Evolutionary conservation across 2,888 invertebrate genomes (phyloP).

Genomic region (Tipula vernalis): DNA sequence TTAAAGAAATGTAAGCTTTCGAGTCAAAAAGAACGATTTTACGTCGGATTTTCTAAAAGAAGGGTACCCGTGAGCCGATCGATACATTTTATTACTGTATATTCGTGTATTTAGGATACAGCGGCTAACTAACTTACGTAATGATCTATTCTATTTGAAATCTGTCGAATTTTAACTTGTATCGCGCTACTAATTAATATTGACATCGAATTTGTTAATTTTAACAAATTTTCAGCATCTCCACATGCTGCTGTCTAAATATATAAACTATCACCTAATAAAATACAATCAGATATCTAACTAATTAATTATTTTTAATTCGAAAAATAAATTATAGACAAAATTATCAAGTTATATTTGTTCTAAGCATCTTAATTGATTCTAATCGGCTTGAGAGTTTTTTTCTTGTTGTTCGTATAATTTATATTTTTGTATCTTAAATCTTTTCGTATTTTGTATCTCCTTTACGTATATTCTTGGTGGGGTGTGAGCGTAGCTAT

Average conservation of each 20-base stretch:
- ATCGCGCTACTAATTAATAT: too few species aligned
- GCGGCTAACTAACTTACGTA: too few species aligned
- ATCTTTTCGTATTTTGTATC: not conserved
- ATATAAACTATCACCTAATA: not conserved
- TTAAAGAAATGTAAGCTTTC: too few species aligned
- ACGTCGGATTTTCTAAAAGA: too few species aligned
- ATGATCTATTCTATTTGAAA: too few species aligned
- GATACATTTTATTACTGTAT: too few species aligned
- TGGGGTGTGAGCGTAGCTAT: not conserved
- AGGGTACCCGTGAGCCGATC: too few species aligned
- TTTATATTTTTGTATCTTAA: not conserved
- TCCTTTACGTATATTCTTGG: not conserved
- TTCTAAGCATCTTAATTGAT: not conserved
- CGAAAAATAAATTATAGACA: not conserved
- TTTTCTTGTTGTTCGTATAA: not conserved
- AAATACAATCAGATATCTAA: not conserved
- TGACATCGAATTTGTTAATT: too few species aligned
- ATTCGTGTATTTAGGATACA: too few species aligned
- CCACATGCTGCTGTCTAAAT: not conserved
- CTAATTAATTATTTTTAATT: not conserved
- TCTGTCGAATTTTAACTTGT: too few species aligned
- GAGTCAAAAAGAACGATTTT: too few species aligned
- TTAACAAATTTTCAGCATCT: too few species aligned
- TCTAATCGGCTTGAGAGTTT: not conserved
- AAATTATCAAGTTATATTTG: not conserved